Evolutionary conservation across 2,888 invertebrate genomes (phyloP).

Genomic region (Drosophila villosipedis): DNA sequence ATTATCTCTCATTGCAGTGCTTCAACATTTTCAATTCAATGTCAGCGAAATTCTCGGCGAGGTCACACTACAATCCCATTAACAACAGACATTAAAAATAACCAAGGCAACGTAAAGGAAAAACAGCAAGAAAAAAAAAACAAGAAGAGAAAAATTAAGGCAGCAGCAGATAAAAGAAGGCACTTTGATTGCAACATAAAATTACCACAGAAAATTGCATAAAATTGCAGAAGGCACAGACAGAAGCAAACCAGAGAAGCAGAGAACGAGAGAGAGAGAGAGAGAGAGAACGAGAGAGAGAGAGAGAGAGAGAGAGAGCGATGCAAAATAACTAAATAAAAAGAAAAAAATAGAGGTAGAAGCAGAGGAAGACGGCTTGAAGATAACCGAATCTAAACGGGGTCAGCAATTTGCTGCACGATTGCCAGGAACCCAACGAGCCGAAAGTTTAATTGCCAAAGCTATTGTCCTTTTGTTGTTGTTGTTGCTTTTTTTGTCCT

Average conservation of each 20-base stretch:
- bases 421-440: slow-evolving; percentile 70
- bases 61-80: slow-evolving; percentile 46
- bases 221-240: slow-evolving; percentile 47
- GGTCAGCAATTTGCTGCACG: slow-evolving; percentile 78
- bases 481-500: slow-evolving; percentile 22
- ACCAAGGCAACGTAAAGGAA: not conserved
- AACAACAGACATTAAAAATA: slow-evolving; percentile 44
- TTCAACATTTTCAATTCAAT: slow-evolving; percentile 31
- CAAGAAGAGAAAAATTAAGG: slow-evolving; percentile 45
- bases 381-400: slow-evolving; percentile 67
- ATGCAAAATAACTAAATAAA: slow-evolving; percentile 35
- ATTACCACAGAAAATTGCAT: slow-evolving; percentile 72
- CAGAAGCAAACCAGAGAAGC: not conserved
- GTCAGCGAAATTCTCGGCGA: slow-evolving; percentile 19
- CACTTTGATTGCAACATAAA: slow-evolving; percentile 62
- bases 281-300: not conserved
- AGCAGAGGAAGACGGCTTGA: slow-evolving; percentile 25
- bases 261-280: slow-evolving; percentile 3
- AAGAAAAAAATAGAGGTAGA: not conserved
- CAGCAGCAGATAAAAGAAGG: slow-evolving; percentile 42
- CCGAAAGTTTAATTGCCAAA: slow-evolving; percentile 74
- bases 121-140: not conserved
- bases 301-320: not conserved
- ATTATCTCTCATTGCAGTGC: slow-evolving; percentile 34
- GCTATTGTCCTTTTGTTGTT: slow-evolving; percentile 21